Conservation (phyloP, 1,140 invertebrate species). For the Heliothis subflexa region DNA sequence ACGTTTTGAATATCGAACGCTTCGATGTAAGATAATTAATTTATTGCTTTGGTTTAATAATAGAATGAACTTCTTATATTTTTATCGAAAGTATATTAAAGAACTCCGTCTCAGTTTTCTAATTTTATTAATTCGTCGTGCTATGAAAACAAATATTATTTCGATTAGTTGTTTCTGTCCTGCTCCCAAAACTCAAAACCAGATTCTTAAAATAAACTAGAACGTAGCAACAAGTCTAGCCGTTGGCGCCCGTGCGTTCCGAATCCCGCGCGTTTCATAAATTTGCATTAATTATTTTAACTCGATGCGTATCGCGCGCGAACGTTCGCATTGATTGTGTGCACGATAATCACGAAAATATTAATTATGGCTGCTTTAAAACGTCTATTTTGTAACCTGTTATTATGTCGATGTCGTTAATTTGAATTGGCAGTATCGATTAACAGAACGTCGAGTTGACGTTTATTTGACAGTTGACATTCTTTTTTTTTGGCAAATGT, state of each 20-base stretch:
- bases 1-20: too few relatives aligned
- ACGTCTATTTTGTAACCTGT: constrained; percentile 18
- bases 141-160: not conserved
- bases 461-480: constrained; percentile 1
- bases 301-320: constrained; percentile 59
- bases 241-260: constrained; percentile 49
- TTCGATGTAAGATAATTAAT: too few relatives aligned
- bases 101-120: not conserved
- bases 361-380: constrained; percentile 27
- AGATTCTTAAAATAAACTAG: constrained; percentile 51
- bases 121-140: not conserved
- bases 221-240: constrained; percentile 63
- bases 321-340: constrained; percentile 61
- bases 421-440: constrained; percentile 34
- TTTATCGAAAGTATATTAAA: not conserved
- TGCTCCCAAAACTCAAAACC: constrained; percentile 13
- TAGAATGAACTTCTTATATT: not conserved
- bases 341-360: constrained; percentile 55
- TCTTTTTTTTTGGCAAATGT: not conserved
- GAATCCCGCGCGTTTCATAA: constrained; percentile 63
- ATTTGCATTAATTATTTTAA: constrained; percentile 69
- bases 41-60: not conserved
- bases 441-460: constrained; percentile 6
- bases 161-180: not conserved
- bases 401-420: constrained; percentile 1